Conservation (phyloP, 2,888 invertebrate genomes). For the Anodontia alba region DNA sequence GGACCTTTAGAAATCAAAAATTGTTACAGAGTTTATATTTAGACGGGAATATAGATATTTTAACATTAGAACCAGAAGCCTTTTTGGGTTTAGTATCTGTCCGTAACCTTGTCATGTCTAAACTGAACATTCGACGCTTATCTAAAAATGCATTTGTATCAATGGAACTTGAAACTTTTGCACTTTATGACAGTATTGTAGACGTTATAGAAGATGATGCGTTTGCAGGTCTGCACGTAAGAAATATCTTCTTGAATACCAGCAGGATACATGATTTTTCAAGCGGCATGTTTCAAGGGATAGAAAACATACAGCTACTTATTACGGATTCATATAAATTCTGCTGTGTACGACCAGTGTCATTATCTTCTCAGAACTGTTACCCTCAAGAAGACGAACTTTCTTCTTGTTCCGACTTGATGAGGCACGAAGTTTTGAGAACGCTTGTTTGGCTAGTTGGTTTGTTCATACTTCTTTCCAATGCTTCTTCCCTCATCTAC, state of each 20-base stretch:
- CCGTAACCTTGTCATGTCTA: constrained; percentile 20
- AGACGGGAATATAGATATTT: constrained; percentile 31
- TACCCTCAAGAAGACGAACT: constrained; percentile 55
- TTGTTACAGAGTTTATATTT: constrained; percentile 35
- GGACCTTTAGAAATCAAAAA: constrained; percentile 29
- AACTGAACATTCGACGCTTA: constrained; percentile 34
- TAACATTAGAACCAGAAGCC: constrained; percentile 27
- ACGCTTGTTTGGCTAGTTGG: constrained; percentile 58
- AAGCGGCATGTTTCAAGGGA: constrained; percentile 25
- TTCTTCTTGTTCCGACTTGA: constrained; percentile 67
- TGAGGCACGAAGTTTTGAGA: constrained; percentile 48
- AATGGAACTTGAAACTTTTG: constrained; percentile 13
- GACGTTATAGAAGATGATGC: constrained; percentile 28
- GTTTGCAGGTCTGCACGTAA: constrained; percentile 31
- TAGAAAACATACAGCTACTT: constrained; percentile 5
- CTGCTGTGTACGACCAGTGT: constrained; percentile 42
- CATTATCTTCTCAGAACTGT: constrained; percentile 41
- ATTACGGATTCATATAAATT: constrained; percentile 39
- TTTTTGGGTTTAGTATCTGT: constrained; percentile 33
- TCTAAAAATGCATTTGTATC: constrained; percentile 32
- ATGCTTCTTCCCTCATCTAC: constrained; percentile 49
- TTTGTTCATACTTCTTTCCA: constrained; percentile 48
- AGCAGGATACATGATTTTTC: constrained; percentile 39
- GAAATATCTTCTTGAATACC: constrained; percentile 26
- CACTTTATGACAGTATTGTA: constrained; percentile 33